Evolutionary conservation across 2,797 vertebrate species (phyloP).

Genomic region (Danio kyathit): DNA sequence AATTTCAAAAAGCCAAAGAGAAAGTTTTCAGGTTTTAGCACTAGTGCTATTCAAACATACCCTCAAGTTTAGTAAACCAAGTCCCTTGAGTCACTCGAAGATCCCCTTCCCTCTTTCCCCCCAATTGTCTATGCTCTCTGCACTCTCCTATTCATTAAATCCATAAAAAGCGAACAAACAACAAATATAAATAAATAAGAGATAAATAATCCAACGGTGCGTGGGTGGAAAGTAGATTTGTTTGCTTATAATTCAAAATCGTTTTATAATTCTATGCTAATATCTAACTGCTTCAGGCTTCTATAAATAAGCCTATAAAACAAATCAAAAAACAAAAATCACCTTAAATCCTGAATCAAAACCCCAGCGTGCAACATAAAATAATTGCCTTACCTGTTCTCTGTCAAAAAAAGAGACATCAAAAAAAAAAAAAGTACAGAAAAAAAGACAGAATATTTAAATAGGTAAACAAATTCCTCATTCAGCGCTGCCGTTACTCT

Average conservation of each 20-base stretch:
- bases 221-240: neutral
- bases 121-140: neutral
- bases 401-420: constrained; percentile 23
- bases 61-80: too few relatives aligned
- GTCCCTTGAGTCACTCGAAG: neutral
- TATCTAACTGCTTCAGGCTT: constrained; percentile 25
- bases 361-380: constrained; percentile 18
- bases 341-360: constrained; percentile 26
- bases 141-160: constrained; percentile 13
- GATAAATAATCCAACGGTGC: neutral
- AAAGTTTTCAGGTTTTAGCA: too few relatives aligned
- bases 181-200: constrained; percentile 2
- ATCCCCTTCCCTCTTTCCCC: neutral
- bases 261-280: neutral
- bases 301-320: constrained; percentile 26
- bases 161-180: constrained; percentile 6
- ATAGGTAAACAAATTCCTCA: constrained; percentile 38
- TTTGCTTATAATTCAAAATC: constrained; percentile 19
- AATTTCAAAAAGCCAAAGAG: too few relatives aligned
- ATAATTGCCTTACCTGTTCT: constrained; percentile 34
- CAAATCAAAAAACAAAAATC: neutral
- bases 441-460: constrained; percentile 14
- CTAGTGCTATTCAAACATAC: too few relatives aligned
- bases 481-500: constrained; percentile 3
- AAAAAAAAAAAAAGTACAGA: neutral